Percentiles rank a stretch among this genome's conserved stretches.
phyloP scores from a whole-genome alignment of 2,113 vertebrate species.

The Vulpes vulpes region DNA sequence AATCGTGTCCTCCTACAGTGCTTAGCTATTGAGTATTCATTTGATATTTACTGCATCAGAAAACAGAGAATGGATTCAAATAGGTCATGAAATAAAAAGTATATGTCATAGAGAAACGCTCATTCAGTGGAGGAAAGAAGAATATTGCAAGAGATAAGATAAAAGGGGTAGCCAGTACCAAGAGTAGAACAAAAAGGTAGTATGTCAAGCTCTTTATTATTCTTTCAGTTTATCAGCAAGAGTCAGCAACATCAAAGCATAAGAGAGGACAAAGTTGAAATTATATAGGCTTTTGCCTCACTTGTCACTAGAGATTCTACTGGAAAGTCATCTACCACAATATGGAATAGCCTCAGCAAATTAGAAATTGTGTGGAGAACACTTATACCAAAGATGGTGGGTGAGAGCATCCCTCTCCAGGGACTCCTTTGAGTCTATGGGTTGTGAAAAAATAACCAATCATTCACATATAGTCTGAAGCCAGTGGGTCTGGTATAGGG shows the following conservation, averaged over 20 bases:
- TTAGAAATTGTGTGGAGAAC: background rate
- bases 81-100: background rate
- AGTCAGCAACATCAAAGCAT: background rate
- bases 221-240: background rate
- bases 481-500: background rate
- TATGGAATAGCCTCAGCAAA: background rate
- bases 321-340: background rate
- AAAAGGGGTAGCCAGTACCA: background rate
- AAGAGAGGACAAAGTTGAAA: background rate
- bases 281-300: background rate
- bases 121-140: background rate
- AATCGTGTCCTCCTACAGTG: background rate
- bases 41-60: background rate
- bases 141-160: background rate
- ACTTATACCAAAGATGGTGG: background rate
- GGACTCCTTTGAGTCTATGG: background rate
- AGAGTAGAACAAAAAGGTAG: background rate
- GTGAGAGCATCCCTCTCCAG: background rate
- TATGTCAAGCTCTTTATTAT: background rate
- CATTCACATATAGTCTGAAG: background rate
- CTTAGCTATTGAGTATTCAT: background rate
- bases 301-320: background rate
- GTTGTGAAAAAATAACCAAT: background rate
- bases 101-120: background rate
- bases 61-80: background rate